Conservation (phyloP, 2,113 vertebrate genomes). For the Epinephelus fuscoguttatus region DNA sequence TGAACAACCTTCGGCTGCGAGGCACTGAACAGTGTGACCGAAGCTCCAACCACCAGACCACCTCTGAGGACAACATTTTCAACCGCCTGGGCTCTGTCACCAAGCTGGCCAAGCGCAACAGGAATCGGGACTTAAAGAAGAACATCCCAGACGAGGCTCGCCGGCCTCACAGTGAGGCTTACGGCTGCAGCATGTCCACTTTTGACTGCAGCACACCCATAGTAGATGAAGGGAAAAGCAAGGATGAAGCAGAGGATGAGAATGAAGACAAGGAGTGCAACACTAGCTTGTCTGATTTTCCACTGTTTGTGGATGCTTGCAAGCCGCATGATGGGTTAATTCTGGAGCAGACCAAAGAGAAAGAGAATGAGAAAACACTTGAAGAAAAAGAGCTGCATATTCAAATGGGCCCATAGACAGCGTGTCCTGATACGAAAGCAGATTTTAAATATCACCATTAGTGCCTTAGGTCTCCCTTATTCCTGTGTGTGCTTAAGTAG, state of each 20-base stretch:
- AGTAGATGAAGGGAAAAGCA: conserved; percentile 81
- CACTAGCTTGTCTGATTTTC: conserved; percentile 89
- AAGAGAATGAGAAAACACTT: conserved; percentile 85
- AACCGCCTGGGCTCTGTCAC: conserved; percentile 92
- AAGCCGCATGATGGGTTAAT: conserved; percentile 87
- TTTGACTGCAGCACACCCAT: conserved; percentile 87
- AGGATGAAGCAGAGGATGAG: conserved; percentile 86
- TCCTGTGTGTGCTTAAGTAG: conserved; percentile 47
- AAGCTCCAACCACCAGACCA: conserved; percentile 82
- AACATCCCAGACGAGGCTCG: conserved; percentile 90
- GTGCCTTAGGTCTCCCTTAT: conserved; percentile 79
- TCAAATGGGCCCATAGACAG: conserved; percentile 69
- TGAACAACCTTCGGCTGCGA: conserved; percentile 92
- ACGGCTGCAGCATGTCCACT: conserved; percentile 85
- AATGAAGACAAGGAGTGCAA: conserved; percentile 90
- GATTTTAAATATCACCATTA: conserved; percentile 55
- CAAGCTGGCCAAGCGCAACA: conserved; percentile 89
- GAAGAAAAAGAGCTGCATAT: conserved; percentile 85
- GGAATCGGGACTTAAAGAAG: conserved; percentile 92
- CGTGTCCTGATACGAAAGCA: conserved; percentile 7
- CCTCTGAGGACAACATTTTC: conserved; percentile 95
- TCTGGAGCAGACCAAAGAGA: conserved; percentile 89
- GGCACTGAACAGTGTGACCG: conserved; percentile 85
- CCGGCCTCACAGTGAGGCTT: conserved; percentile 90
- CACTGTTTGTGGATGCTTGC: conserved; percentile 87